Conservation (phyloP, 2,888 invertebrate species). For the Mesochorus sp. region DNA sequence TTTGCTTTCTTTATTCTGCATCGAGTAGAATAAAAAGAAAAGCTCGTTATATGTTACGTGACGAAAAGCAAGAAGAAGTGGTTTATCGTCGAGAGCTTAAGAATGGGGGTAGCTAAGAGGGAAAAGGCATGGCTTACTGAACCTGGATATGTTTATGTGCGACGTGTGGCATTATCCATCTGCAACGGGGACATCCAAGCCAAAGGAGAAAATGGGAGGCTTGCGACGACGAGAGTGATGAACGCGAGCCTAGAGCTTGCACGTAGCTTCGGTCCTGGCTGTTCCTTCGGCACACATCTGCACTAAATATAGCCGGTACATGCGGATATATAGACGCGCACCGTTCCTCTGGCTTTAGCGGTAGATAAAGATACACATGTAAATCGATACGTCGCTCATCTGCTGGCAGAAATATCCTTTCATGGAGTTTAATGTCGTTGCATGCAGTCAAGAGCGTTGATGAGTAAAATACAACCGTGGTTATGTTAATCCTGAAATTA, state of each 20-base stretch:
- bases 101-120: neutral
- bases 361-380: neutral
- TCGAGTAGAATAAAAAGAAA: too few relatives aligned
- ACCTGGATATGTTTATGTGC: constrained; percentile 35
- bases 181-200: constrained; percentile 18
- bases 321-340: neutral
- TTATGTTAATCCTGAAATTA: too few relatives aligned
- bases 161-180: constrained; percentile 38
- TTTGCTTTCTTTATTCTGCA: too few relatives aligned
- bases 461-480: neutral
- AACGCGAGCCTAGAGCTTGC: constrained; percentile 19
- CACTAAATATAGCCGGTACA: neutral
- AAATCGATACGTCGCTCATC: constrained; percentile 17
- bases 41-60: neutral
- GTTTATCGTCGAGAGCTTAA: neutral
- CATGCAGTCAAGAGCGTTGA: too few relatives aligned
- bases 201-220: constrained; percentile 10
- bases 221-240: constrained; percentile 43
- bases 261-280: constrained; percentile 1
- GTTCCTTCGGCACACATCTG: constrained; percentile 16
- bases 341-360: neutral
- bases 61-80: neutral
- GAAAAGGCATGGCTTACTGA: neutral
- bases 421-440: too few relatives aligned
- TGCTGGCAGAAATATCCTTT: constrained; percentile 7